These are phyloP conservation scores for Brachionus manjavacas DNA, from an alignment of 1,140 invertebrate species.

Conservation along the genomic window DNA sequence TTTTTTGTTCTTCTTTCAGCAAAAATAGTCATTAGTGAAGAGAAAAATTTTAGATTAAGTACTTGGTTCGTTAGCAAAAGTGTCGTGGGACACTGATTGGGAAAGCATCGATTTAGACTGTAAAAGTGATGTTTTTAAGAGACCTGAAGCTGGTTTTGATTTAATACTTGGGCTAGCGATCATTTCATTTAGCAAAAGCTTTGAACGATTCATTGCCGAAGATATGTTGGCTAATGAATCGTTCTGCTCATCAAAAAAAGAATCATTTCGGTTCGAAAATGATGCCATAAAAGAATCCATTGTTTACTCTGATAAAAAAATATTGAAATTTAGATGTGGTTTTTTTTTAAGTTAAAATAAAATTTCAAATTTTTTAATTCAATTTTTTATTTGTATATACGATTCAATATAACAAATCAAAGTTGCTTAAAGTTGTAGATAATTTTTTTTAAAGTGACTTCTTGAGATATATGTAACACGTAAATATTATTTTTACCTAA, in stretches of 20 bases:
- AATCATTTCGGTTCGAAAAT: background rate
- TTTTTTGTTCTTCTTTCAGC: constrained; percentile 2
- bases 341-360: background rate
- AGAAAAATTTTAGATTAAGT: background rate
- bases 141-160: background rate
- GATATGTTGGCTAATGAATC: constrained; percentile 12
- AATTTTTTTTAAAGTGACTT: background rate
- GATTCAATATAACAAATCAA: background rate
- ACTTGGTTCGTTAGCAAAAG: background rate
- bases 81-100: background rate
- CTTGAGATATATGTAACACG: background rate
- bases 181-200: constrained; percentile 35
- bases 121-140: background rate
- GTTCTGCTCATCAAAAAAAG: constrained; percentile 38
- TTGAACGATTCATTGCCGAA: constrained; percentile 37
- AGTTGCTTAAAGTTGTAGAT: background rate
- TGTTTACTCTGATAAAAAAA: background rate
- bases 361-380: background rate
- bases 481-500: background rate
- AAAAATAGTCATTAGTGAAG: background rate
- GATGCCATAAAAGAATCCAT: background rate
- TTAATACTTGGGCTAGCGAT: background rate
- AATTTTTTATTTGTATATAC: background rate
- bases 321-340: background rate
- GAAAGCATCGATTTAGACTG: background rate